Evolutionary conservation across 2,797 vertebrate genomes (phyloP).

Genomic region (Paramormyrops hopkinsi): DNA sequence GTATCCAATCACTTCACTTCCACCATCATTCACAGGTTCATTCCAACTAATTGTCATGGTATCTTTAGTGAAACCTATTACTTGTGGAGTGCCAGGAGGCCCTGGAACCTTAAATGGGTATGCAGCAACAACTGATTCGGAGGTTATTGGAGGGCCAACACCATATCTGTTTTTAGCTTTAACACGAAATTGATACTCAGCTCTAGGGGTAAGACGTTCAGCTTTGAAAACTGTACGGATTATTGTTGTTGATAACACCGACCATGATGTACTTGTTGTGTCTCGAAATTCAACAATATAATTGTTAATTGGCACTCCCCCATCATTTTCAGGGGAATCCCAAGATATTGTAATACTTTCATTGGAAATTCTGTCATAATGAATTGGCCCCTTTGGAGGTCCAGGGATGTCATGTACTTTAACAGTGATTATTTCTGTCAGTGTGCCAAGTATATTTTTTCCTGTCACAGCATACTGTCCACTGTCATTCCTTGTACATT

Average conservation of each 20-base stretch:
- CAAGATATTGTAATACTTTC: slow-evolving; percentile 84
- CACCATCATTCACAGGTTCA: slow-evolving; percentile 90
- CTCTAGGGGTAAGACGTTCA: slow-evolving; percentile 76
- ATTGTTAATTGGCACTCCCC: slow-evolving; percentile 93
- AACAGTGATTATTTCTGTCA: slow-evolving; percentile 79
- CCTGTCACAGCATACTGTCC: slow-evolving; percentile 82
- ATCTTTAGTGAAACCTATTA: slow-evolving; percentile 86
- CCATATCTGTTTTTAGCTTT: slow-evolving; percentile 97
- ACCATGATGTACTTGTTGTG: slow-evolving; percentile 86
- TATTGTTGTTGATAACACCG: slow-evolving; percentile 76
- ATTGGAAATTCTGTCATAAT: slow-evolving; percentile 86
- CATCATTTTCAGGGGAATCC: slow-evolving; percentile 90
- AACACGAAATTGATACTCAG: slow-evolving; percentile 93
- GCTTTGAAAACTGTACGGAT: slow-evolving; percentile 96
- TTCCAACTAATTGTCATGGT: slow-evolving; percentile 94
- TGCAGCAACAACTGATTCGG: slow-evolving; percentile 78
- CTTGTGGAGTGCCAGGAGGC: slow-evolving; percentile 88
- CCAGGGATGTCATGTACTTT: slow-evolving; percentile 95
- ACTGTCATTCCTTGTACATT: slow-evolving; percentile 81
- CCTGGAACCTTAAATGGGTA: slow-evolving; percentile 97
- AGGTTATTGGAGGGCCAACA: slow-evolving; percentile 79
- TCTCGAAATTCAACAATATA: slow-evolving; percentile 90
- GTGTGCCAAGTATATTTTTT: slow-evolving; percentile 88
- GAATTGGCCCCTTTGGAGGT: slow-evolving; percentile 89
- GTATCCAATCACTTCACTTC: slow-evolving; percentile 91